These are phyloP conservation scores for Sciurus niger DNA, from an alignment of 2,113 vertebrate species.

Conservation along the genomic window DNA sequence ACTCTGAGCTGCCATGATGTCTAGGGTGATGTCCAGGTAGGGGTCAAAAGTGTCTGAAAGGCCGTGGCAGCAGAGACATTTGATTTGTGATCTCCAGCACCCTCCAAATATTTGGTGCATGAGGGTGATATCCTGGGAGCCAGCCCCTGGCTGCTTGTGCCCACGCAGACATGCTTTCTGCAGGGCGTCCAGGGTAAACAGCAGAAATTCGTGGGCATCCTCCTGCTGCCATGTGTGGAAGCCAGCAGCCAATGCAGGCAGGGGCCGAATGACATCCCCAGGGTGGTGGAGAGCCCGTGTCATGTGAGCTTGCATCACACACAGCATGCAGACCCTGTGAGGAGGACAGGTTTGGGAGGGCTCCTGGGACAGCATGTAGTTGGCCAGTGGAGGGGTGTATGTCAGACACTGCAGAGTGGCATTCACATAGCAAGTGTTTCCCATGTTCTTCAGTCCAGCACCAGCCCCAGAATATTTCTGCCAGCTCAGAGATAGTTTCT, in stretches of 20 bases:
- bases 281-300: accelerated
- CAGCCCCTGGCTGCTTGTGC: not conserved
- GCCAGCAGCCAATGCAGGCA: accelerated
- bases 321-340: not conserved
- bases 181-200: not conserved
- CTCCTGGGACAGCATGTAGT: not conserved
- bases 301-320: not conserved
- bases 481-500: not conserved
- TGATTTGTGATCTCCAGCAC: constrained; percentile 93
- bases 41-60: constrained; percentile 85
- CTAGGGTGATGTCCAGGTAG: too few species aligned
- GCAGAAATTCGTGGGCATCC: not conserved
- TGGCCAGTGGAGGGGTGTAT: not conserved
- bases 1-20: too few species aligned
- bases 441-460: not conserved
- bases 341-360: accelerated
- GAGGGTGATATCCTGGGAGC: constrained; percentile 91
- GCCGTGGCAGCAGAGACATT: constrained; percentile 94
- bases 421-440: not conserved
- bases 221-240: constrained; percentile 8
- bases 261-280: accelerated
- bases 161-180: accelerated
- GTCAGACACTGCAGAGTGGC: not conserved
- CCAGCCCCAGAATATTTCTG: not conserved
- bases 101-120: constrained; percentile 95